Evolutionary conservation across 1,140 invertebrate species (phyloP), one percentile per base, ranked within the genome.

Genomic region (Scaptomyza montana): DNA sequence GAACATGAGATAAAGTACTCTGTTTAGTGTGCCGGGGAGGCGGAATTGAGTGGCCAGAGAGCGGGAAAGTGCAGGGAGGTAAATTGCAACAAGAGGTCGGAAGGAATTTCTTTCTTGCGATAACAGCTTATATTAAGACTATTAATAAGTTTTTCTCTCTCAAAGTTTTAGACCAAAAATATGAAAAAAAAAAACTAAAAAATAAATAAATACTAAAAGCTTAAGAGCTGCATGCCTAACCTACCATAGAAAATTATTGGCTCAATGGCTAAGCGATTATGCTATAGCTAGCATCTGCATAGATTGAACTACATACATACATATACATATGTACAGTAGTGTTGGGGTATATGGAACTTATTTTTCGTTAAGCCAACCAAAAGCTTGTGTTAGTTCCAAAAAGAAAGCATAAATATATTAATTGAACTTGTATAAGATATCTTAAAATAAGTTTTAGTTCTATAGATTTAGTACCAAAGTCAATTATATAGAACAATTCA

Each of bases 81-180:
- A n/a, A 25, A 46, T 33, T 64, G 61, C 50, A 54, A 45, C n/a
- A 39, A 36, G 49, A 28, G 16, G n/a, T 9, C 3, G 33, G 0
- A 45, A 10, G 39, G 4, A 49, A 12, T 30, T 21, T 13, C 12
- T n/a, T 8, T 21, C 47, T 59, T 25, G 21, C 62, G 56, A 71
- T 66, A 53, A 51, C 61, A 53, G 54, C 64, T 53, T 53, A 66
- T 66, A 65, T 56, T 51, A 51, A 53, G 62, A 65, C 53, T 56
- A 59, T 71, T 71, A 59, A 71, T 51, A 65, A 45, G 46, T 46
- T 57, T 28, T 16, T 5, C 12, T 9, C 12, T 9, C 36, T 25
- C 5, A 12, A 53, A 60, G 46, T 59, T 50, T 47, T 33, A 28
- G 33, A 43, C 19, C 21, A 10, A 28, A 28, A 13, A 64, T 21